Evolutionary conservation across 2,888 invertebrate genomes (phyloP), one percentile per base, ranked within the genome.

Genomic region (Eupithecia tripunctaria): DNA sequence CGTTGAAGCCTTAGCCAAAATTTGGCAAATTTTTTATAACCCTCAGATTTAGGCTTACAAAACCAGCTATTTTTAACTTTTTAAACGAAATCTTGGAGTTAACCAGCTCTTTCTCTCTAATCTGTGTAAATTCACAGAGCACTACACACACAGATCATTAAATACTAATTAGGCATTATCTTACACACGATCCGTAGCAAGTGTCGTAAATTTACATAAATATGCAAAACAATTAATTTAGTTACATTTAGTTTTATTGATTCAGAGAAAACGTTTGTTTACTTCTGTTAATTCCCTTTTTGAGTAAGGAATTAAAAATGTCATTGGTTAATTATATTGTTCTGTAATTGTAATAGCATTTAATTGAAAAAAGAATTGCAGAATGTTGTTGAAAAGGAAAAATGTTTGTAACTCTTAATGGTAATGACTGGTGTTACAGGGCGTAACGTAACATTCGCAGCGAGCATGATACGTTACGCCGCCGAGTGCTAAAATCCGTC

Each of bases 111-210:
- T 25, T 25, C 43, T 21, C 56, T 56, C 12, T 5, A n/a, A n/a
- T 25, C 56, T 56, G 56, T 56, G 25, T 25, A 12, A 10, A 2
- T 51, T 4, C 10, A 51, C 10, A 51, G 51, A 51, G 10, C 21
- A 51, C 21, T 51, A 51, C 21, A 7, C 1, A 51, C n/a, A 1
- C 25, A 56, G 56, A n/a, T 32, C 62, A 70, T 74, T 63, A 64
- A 63, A 67, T n/a, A 70, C 69, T 67, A 72, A 74, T 72, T 72
- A 74, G 21, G n/a, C 29, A 59, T 71, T 74, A 74, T 72, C 74
- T 67, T 63, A 32, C 69, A 69, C 73, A 69, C 76, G 59, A 70
- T 70, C 74, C 66, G n/a, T 64, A n/a, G 25, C 41, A 66, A 70
- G 73, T 71, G 71, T 71, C 51, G 36, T 47, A 14, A 15, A 68